Conservation (phyloP, 2,113 vertebrate species). For the Solea solea region DNA sequence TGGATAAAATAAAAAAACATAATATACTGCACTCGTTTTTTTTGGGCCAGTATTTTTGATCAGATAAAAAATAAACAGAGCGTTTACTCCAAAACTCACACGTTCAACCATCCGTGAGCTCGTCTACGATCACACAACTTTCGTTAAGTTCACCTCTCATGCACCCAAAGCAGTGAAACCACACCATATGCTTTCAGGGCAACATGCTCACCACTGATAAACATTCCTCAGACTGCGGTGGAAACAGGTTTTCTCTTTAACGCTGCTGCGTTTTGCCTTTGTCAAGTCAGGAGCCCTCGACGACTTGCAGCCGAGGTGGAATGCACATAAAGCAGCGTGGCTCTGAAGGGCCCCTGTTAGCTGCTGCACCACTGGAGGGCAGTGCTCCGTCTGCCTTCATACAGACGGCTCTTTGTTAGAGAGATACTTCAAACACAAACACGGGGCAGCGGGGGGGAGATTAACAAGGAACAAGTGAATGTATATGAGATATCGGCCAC, state of each 20-base stretch:
- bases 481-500: slow-evolving; percentile 19
- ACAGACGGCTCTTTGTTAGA: slow-evolving; percentile 67
- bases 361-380: slow-evolving; percentile 80
- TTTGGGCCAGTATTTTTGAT: not conserved
- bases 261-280: slow-evolving; percentile 70
- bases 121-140: slow-evolving; percentile 61
- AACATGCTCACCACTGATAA: slow-evolving; percentile 77
- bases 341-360: slow-evolving; percentile 44
- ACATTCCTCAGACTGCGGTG: slow-evolving; percentile 80
- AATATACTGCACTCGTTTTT: not conserved
- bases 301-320: slow-evolving; percentile 39
- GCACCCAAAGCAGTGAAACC: slow-evolving; percentile 70
- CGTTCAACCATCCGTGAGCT: slow-evolving; percentile 45
- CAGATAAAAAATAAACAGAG: slow-evolving; percentile 8
- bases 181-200: slow-evolving; percentile 76
- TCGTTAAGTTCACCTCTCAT: slow-evolving; percentile 72
- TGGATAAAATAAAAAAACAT: not conserved
- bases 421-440: slow-evolving; percentile 28
- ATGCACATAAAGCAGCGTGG: slow-evolving; percentile 48
- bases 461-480: slow-evolving; percentile 16
- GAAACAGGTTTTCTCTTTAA: slow-evolving; percentile 57
- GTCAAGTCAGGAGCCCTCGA: slow-evolving; percentile 66
- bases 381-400: slow-evolving; percentile 69
- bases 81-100: slow-evolving; percentile 44
- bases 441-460: slow-evolving; percentile 14